A percentile compares a stretch with the other conserved stretches of the same genome.
phyloP scores from a whole-genome alignment of 1,140 invertebrate genomes.

The Spodoptera litura region DNA sequence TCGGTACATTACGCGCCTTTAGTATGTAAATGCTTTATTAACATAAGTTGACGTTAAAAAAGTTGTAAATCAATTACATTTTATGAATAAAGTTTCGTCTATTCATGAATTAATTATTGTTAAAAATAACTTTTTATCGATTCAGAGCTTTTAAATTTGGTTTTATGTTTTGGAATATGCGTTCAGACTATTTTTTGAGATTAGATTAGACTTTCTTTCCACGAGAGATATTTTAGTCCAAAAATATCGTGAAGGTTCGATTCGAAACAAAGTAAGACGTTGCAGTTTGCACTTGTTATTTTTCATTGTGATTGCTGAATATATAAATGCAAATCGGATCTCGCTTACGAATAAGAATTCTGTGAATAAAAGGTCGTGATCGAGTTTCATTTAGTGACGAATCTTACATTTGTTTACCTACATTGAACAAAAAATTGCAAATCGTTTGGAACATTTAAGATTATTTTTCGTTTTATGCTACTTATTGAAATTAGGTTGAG shows the following conservation, averaged over 20 bases:
- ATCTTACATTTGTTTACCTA: background rate
- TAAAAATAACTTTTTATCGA: background rate
- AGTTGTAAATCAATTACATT: conserved; percentile 39
- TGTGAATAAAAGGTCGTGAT: conserved; percentile 28
- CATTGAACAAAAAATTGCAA: background rate
- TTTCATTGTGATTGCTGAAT: conserved; percentile 3
- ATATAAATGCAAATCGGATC: conserved; percentile 14
- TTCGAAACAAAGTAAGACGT: background rate
- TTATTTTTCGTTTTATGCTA: background rate
- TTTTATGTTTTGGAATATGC: background rate
- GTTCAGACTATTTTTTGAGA: background rate
- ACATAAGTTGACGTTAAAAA: conserved; percentile 35
- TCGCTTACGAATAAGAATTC: background rate
- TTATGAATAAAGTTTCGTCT: conserved; percentile 31
- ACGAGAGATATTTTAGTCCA: background rate
- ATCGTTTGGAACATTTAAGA: background rate
- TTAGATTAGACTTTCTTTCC: background rate
- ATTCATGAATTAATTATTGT: background rate
- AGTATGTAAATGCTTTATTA: conserved; percentile 38
- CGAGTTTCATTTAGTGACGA: background rate
- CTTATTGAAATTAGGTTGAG: background rate
- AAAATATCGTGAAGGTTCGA: background rate
- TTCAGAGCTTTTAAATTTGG: background rate
- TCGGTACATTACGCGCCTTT: conserved; percentile 56
- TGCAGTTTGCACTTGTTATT: conserved; percentile 16